Percentiles rank a stretch among this genome's conserved stretches.
Evolutionary conservation across 2,113 vertebrate genomes (phyloP).

Genomic region (Rhinoderma darwinii): DNA sequence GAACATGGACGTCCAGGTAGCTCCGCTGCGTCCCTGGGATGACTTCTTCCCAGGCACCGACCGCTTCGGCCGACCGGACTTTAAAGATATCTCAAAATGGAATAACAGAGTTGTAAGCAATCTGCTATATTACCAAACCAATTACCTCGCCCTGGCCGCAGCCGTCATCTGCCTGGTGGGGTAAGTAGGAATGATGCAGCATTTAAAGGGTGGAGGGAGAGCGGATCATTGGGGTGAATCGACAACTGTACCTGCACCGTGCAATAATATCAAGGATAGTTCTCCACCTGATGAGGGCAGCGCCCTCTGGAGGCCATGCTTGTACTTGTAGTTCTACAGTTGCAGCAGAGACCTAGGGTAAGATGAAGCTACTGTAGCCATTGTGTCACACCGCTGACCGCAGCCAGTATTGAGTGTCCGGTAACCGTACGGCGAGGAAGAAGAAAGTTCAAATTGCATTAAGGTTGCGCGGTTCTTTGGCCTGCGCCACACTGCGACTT

Average conservation of each 20-base stretch:
- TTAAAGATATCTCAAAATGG: slow-evolving; percentile 85
- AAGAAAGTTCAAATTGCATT: too few relatives aligned
- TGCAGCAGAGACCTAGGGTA: too few relatives aligned
- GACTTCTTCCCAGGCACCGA: slow-evolving; percentile 87
- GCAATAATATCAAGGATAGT: neutral
- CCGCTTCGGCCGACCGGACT: slow-evolving; percentile 84
- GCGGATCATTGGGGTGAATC: neutral
- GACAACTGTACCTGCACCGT: neutral
- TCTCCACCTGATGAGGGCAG: neutral
- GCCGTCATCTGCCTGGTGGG: slow-evolving; percentile 84
- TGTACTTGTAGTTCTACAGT: neutral
- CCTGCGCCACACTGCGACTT: neutral
- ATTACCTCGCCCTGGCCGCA: slow-evolving; percentile 83
- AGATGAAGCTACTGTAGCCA: too few relatives aligned
- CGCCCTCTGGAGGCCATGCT: neutral
- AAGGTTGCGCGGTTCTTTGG: too few relatives aligned
- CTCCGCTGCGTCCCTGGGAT: slow-evolving; percentile 84
- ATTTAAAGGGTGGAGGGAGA: neutral
- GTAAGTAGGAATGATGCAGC: slow-evolving; percentile 74
- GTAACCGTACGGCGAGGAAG: too few relatives aligned
- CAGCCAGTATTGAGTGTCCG: too few relatives aligned
- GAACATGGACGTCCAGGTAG: slow-evolving; percentile 78
- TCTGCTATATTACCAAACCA: slow-evolving; percentile 94
- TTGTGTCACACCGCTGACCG: too few relatives aligned
- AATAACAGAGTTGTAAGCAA: slow-evolving; percentile 93